Evolutionary conservation across 2,888 invertebrate genomes (phyloP), one percentile per base, ranked within the genome.

Genomic region (Argyresthia albistria): DNA sequence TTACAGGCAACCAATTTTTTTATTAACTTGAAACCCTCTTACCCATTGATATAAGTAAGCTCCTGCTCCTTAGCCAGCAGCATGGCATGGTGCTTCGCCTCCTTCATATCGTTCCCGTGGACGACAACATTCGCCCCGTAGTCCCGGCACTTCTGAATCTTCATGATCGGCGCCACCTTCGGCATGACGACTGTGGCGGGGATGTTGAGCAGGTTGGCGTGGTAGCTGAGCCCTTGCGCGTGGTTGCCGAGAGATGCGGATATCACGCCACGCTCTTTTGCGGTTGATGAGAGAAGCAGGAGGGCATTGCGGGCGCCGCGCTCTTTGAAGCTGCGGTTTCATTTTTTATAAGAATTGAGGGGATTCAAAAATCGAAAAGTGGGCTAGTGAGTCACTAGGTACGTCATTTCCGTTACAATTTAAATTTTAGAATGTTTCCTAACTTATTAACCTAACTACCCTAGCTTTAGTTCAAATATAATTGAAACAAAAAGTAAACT

Each of bases 221-320:
- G 96, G 71, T 93, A 96, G 59, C 93, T 92, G 48, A 96, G 69
- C 0, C 84, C 91, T 66, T 96, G 92, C 0, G 98, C 97, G 79
- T 98, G 98, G 76, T 98, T 98, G 0, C 98, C 98, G 52, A 97
- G 90, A 0, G 97, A 97, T 0, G 98, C 97, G 0, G 97, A 96
- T 55, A 97, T 95, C 0, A 98, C 96, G 1, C 98, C 98, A 3
- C 75, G 82, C 53, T 82, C 76, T 66, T 91, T 93, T 61, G 95
- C 91, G 42, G 94, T 93, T 53, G 91, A 87, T 1, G 92, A 80
- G 3, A 98, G 82, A 73, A 93, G 93, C 48, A 95, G 75, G 48
- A 98, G 80, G 0, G 96, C 93, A 67, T 96, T 95, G 12, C 97
- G 88, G 0, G 98, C 98, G 0, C 98, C 98, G 56, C 98, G 90